phyloP scores from a whole-genome alignment of 2,113 vertebrate species.

The Macheiramphus alcinus region DNA sequence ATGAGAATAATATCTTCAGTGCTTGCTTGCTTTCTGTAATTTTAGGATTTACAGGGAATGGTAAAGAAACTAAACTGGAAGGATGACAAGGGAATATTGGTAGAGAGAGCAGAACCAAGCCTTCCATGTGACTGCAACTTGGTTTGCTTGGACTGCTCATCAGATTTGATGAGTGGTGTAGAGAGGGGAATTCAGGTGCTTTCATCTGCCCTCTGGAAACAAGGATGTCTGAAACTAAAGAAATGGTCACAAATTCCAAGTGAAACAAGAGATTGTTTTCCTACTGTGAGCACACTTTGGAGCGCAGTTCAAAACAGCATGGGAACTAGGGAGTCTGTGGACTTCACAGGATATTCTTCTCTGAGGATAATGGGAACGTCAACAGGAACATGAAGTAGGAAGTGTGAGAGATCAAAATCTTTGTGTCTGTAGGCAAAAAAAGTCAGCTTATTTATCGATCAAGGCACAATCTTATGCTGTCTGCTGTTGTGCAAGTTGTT shows the following conservation, averaged over 20 bases:
- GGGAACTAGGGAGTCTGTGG: background rate
- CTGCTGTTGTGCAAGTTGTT: background rate
- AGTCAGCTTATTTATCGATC: background rate
- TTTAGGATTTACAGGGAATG: background rate
- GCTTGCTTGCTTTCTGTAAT: background rate
- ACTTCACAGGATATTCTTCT: background rate
- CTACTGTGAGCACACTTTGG: background rate
- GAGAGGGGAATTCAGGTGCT: background rate
- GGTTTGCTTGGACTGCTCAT: background rate
- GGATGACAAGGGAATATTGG: background rate
- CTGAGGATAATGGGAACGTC: constrained; percentile 21
- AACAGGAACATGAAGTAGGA: constrained; percentile 42
- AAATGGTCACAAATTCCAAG: background rate
- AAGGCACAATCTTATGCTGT: background rate
- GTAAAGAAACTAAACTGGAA: background rate
- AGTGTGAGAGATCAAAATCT: constrained; percentile 41
- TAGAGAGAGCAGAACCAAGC: background rate
- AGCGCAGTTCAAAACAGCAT: background rate
- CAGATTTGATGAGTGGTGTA: background rate
- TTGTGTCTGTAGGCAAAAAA: background rate
- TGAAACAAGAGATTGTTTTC: background rate
- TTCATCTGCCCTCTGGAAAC: background rate
- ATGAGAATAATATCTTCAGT: background rate
- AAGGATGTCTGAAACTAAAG: background rate
- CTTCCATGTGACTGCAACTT: accelerated